These are phyloP conservation scores for Neolamprologus modestus DNA, from an alignment of 2,113 vertebrate genomes.

Conservation along the genomic window DNA sequence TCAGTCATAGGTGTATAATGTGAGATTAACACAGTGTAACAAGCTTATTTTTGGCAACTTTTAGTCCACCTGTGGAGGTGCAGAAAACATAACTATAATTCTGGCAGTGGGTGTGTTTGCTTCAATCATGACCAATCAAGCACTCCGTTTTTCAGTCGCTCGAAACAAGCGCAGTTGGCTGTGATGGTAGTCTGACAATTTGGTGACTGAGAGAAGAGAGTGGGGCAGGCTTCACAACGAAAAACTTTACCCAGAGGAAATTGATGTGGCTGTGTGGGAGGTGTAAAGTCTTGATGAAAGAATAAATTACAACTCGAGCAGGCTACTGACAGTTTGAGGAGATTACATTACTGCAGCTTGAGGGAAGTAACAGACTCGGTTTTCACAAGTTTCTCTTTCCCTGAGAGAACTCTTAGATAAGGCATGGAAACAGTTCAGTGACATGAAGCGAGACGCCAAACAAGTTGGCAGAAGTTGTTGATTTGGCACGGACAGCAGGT, in stretches of 20 bases:
- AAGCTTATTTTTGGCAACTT: neutral
- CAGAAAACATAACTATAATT: neutral
- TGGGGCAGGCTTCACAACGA: neutral
- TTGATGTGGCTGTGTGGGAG: neutral
- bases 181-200: neutral
- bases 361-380: neutral
- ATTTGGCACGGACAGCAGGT: neutral
- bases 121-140: neutral
- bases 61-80: neutral
- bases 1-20: neutral
- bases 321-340: neutral
- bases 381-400: neutral
- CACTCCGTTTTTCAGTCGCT: neutral
- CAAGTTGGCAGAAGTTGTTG: conserved; percentile 1
- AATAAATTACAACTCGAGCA: neutral
- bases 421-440: neutral
- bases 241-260: neutral
- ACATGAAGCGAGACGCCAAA: neutral
- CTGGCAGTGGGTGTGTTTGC: neutral
- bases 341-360: conserved; percentile 4
- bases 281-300: neutral
- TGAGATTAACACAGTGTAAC: neutral
- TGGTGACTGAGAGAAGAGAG: neutral
- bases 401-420: neutral
- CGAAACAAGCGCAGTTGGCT: neutral